Evolutionary conservation across 2,113 vertebrate genomes (phyloP).

Genomic region (Bagarius yarrelli): DNA sequence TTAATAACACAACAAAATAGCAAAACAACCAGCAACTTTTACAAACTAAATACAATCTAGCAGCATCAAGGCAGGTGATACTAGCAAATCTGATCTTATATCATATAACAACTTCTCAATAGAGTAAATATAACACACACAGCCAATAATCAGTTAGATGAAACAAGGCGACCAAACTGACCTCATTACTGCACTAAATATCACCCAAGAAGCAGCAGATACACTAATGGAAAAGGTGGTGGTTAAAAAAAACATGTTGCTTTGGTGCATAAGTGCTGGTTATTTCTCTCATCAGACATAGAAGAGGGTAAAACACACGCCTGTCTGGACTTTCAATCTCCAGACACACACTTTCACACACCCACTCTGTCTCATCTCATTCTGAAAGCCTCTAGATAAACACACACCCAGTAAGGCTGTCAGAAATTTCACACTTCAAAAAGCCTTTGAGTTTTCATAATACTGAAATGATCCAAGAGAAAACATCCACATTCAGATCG

Average conservation of each 20-base stretch:
- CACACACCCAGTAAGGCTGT: constrained; percentile 19
- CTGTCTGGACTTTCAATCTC: constrained; percentile 33
- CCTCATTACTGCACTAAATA: constrained; percentile 3
- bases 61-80: neutral
- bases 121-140: constrained; percentile 3
- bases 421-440: neutral
- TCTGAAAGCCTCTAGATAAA: constrained; percentile 15
- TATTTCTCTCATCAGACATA: constrained; percentile 33
- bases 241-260: neutral
- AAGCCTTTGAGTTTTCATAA: neutral
- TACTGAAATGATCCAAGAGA: neutral
- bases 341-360: constrained; percentile 11
- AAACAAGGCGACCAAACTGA: neutral
- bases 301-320: constrained; percentile 27
- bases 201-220: neutral
- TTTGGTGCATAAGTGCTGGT: constrained; percentile 2
- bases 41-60: neutral
- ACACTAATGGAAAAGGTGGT: neutral
- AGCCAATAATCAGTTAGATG: neutral
- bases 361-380: constrained; percentile 22
- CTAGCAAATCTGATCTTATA: constrained; percentile 1
- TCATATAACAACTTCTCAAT: neutral
- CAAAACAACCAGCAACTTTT: neutral
- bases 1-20: neutral
- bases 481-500: neutral